These are phyloP conservation scores for Arrhopalites spinosus DNA, from an alignment of 2,888 invertebrate genomes.

Conservation along the genomic window DNA sequence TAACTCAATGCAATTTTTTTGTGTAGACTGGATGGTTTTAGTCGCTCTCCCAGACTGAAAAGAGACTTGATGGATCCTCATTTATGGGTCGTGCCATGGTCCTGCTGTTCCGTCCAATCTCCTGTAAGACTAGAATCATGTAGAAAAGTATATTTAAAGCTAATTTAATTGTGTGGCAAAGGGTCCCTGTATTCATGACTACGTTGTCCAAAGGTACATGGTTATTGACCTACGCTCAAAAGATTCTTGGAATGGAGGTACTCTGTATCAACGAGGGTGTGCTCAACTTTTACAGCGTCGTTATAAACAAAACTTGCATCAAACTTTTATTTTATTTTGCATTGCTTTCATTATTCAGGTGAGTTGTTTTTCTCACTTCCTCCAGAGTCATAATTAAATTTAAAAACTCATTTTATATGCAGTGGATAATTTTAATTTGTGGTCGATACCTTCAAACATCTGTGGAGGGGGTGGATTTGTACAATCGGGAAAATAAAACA, in stretches of 20 bases:
- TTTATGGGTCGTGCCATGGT: conserved; percentile 22
- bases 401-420: not conserved
- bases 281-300: not conserved
- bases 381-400: not conserved
- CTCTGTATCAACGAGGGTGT: conserved; percentile 24
- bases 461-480: conserved; percentile 9
- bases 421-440: conserved; percentile 13
- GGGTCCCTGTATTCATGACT: conserved; percentile 37
- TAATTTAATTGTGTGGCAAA: not conserved
- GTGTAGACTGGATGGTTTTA: conserved; percentile 3
- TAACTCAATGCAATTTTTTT: not conserved
- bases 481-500: conserved; percentile 16
- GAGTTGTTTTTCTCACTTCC: not conserved
- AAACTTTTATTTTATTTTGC: conserved; percentile 5
- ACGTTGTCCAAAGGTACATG: conserved; percentile 16
- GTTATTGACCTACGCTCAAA: not conserved
- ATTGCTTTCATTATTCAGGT: conserved; percentile 6
- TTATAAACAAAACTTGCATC: conserved; percentile 3
- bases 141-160: not conserved
- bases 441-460: conserved; percentile 29
- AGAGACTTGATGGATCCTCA: not conserved
- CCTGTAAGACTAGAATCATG: not conserved
- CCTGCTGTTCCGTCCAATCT: conserved; percentile 15
- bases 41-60: not conserved
- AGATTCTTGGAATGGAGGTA: conserved; percentile 14